A percentile compares a stretch with the other conserved stretches of the same genome.
phyloP scores from a whole-genome alignment of 2,888 invertebrate species.

The Eretmocerus hayati region DNA sequence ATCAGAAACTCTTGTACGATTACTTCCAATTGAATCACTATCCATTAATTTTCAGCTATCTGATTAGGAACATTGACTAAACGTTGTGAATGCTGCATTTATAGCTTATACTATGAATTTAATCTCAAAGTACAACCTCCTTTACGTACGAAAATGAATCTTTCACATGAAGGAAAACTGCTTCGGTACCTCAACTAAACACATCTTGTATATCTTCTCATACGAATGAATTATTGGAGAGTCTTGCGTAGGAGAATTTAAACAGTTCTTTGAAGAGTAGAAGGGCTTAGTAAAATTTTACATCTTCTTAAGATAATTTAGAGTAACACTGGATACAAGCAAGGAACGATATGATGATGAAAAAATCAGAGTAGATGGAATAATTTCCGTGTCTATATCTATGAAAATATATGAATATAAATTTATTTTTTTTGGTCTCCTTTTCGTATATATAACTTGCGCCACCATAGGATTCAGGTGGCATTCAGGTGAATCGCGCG shows the following conservation, averaged over 20 bases:
- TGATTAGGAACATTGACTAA: slow-evolving; percentile 7
- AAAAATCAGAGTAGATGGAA: slow-evolving; percentile 27
- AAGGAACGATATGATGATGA: slow-evolving; percentile 16
- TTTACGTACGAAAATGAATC: too few species aligned
- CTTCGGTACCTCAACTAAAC: too few species aligned
- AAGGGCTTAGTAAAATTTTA: neutral
- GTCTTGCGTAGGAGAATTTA: neutral
- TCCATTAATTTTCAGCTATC: slow-evolving; percentile 18
- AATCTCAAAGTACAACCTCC: too few species aligned
- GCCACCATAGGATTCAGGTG: slow-evolving; percentile 40
- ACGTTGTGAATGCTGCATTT: slow-evolving; percentile 11
- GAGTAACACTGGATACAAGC: neutral
- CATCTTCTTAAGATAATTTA: too few species aligned
- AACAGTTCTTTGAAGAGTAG: neutral
- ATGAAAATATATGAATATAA: slow-evolving; percentile 32
- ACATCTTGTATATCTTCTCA: neutral
- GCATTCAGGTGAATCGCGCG: slow-evolving; percentile 30
- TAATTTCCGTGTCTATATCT: slow-evolving; percentile 38
- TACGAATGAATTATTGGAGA: slow-evolving; percentile 4
- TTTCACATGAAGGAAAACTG: too few species aligned
- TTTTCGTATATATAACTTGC: slow-evolving; percentile 44
- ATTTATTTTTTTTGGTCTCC: slow-evolving; percentile 46
- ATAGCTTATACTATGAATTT: slow-evolving; percentile 4
- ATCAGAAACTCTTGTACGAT: slow-evolving; percentile 8
- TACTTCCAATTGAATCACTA: slow-evolving; percentile 14